These are phyloP conservation scores for Brienomyrus brachyistius DNA, from an alignment of 2,113 vertebrate genomes.

Conservation along the genomic window DNA sequence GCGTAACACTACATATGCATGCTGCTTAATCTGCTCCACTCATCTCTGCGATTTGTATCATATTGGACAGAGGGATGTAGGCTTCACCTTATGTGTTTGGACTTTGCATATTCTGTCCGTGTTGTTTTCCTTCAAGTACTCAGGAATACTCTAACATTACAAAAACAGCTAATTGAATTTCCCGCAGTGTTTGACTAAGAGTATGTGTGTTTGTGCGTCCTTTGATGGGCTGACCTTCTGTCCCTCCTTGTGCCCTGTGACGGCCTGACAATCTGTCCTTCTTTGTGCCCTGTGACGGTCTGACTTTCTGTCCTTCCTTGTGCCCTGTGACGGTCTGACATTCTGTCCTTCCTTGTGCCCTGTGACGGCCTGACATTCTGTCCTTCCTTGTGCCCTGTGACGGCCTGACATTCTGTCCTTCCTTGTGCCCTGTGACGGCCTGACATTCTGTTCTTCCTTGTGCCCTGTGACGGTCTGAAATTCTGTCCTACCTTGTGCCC, in stretches of 20 bases:
- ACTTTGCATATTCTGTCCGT: not conserved
- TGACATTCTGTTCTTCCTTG: not conserved
- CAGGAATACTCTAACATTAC: not conserved
- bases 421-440: no score
- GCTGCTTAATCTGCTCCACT: not conserved
- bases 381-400: not conserved
- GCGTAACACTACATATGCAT: constrained; percentile 27
- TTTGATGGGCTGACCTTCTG: no score
- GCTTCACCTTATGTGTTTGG: not conserved
- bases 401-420: not conserved
- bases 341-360: no score
- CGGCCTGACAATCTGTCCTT: no score
- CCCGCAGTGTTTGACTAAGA: not conserved
- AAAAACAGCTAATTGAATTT: not conserved
- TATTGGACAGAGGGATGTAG: not conserved
- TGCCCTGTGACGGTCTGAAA: not conserved
- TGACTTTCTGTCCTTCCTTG: no score
- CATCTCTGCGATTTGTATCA: not conserved
- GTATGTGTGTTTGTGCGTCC: not conserved
- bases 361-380: not conserved
- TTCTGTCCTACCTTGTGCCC: no score
- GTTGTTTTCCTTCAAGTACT: not conserved
- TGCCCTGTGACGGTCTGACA: not conserved
- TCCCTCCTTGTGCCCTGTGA: no score
- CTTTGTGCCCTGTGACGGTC: no score